Evolutionary conservation across 2,888 invertebrate species (phyloP).

Genomic region (Mythimna lalbum): DNA sequence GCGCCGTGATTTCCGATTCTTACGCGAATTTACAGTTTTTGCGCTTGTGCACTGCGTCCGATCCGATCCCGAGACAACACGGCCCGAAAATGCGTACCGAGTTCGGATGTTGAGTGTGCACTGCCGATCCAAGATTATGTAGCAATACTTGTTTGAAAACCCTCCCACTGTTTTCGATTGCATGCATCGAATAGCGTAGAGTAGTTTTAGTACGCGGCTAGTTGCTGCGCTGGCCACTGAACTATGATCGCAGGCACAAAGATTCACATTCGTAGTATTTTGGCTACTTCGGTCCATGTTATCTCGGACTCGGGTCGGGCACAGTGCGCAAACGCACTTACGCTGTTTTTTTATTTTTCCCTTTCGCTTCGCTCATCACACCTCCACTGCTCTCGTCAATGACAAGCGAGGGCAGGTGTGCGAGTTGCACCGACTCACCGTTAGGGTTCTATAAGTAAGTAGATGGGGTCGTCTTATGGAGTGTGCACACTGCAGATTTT

Average conservation of each 20-base stretch:
- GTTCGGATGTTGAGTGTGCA: slow-evolving; percentile 19
- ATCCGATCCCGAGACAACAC: slow-evolving; percentile 55
- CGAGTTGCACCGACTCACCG: slow-evolving; percentile 61
- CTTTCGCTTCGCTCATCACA: slow-evolving; percentile 62
- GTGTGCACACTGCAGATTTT: slow-evolving; percentile 60
- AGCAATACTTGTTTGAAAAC: slow-evolving; percentile 4
- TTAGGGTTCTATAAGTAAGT: slow-evolving; percentile 61
- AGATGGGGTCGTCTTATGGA: slow-evolving; percentile 58
- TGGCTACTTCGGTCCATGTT: slow-evolving; percentile 41
- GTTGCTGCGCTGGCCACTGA: slow-evolving; percentile 2
- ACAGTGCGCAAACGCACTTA: slow-evolving; percentile 53
- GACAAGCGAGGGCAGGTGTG: slow-evolving; percentile 62
- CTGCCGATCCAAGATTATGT: slow-evolving; percentile 9
- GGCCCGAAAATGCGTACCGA: slow-evolving; percentile 23
- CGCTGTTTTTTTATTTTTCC: slow-evolving; percentile 60
- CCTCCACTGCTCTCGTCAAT: slow-evolving; percentile 60
- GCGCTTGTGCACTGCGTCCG: slow-evolving; percentile 55
- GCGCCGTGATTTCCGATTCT: slow-evolving; percentile 29
- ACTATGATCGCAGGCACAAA: slow-evolving; percentile 18
- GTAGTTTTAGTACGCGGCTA: slow-evolving; percentile 6
- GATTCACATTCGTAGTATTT: neutral
- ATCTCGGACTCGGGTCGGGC: slow-evolving; percentile 44
- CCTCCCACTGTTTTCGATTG: slow-evolving; percentile 18
- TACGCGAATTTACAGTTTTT: slow-evolving; percentile 53
- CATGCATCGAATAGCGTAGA: slow-evolving; percentile 30